Conservation (phyloP, 2,797 vertebrate genomes). For the Florisuga fusca region DNA sequence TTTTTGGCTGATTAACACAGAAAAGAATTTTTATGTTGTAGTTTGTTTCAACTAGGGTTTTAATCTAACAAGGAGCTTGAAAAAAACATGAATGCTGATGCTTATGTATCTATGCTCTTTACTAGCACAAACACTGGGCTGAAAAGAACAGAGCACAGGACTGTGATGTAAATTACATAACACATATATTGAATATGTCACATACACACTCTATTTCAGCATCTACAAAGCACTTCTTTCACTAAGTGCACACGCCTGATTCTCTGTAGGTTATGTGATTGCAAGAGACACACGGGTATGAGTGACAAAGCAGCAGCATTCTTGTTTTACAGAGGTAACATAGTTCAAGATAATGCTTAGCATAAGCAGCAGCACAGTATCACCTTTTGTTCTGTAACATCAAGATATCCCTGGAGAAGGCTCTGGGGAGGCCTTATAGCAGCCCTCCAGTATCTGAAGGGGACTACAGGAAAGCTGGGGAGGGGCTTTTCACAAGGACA, state of each 20-base stretch:
- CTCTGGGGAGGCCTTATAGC: too few species aligned
- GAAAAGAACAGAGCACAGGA: fast-evolving
- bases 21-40: not conserved
- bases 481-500: too few species aligned
- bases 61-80: fast-evolving
- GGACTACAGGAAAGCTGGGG: too few species aligned
- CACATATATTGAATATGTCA: fast-evolving
- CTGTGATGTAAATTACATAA: fast-evolving
- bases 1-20: constrained; percentile 82
- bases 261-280: fast-evolving
- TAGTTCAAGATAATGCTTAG: fast-evolving
- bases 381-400: not conserved
- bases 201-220: fast-evolving
- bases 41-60: not conserved
- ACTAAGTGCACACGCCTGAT: not conserved
- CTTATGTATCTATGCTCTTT: too few species aligned
- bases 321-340: fast-evolving
- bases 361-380: fast-evolving
- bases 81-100: not conserved
- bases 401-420: too few species aligned
- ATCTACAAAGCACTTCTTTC: not conserved
- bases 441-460: too few species aligned
- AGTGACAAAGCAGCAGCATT: not conserved
- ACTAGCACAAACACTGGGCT: fast-evolving
- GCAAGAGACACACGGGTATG: fast-evolving